phyloP scores from a whole-genome alignment of 2,797 vertebrate genomes.

The Eulemur albifrons region DNA sequence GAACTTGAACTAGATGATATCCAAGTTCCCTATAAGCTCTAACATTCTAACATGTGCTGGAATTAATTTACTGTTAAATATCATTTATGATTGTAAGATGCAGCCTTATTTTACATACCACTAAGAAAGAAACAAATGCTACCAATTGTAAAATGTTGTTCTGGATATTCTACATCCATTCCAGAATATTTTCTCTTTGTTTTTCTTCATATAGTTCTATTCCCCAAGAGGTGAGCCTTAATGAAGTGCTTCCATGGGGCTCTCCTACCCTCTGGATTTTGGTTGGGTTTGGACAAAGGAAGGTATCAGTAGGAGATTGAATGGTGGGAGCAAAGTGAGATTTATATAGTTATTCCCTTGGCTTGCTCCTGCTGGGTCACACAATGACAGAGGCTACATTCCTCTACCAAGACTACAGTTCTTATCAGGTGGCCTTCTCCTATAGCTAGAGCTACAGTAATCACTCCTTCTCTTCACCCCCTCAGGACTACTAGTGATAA shows the following conservation, averaged over 20 bases:
- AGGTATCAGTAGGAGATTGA: not conserved
- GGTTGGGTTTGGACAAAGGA: not conserved
- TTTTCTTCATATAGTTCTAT: not conserved
- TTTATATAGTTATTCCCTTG: not conserved
- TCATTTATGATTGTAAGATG: not conserved
- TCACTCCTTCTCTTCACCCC: not conserved
- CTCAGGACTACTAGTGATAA: not conserved
- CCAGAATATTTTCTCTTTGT: not conserved
- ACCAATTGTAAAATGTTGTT: not conserved
- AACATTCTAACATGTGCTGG: not conserved
- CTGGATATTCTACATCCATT: not conserved
- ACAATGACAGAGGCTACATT: not conserved
- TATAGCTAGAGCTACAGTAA: not conserved
- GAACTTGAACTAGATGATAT: not conserved
- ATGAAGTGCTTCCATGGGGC: not conserved
- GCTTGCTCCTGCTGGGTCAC: not conserved
- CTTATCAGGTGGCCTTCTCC: not conserved
- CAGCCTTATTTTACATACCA: not conserved
- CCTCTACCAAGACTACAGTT: not conserved
- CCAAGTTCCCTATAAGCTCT: not conserved
- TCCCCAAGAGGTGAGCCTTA: not conserved
- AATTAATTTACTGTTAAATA: not conserved
- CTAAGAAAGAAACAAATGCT: not conserved
- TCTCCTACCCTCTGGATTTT: not conserved
- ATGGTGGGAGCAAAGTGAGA: not conserved